Evolutionary conservation across 2,113 vertebrate genomes (phyloP).

Genomic region (Choloepus hoffmanni): DNA sequence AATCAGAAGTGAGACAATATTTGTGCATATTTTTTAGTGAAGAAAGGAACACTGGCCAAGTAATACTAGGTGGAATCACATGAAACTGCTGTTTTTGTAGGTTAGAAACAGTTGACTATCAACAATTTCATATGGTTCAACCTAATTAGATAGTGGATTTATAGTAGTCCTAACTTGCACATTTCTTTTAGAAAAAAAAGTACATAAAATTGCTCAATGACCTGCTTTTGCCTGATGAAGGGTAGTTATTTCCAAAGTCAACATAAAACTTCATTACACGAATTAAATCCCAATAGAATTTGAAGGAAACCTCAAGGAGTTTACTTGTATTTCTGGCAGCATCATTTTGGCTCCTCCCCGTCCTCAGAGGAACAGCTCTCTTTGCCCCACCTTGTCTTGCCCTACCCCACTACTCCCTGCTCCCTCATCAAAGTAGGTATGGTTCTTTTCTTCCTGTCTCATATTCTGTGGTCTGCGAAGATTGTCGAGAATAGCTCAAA

Average conservation of each 20-base stretch:
- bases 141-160: constrained; percentile 53
- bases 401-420: no score
- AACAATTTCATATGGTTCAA: constrained; percentile 4
- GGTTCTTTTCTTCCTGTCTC: neutral
- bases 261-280: constrained; percentile 71
- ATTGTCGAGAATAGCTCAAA: neutral
- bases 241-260: constrained; percentile 61
- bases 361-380: neutral
- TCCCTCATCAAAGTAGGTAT: neutral
- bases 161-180: constrained; percentile 35
- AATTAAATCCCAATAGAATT: constrained; percentile 37
- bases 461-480: neutral
- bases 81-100: constrained; percentile 40
- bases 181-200: constrained; percentile 62
- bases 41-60: neutral
- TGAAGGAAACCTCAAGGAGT: neutral
- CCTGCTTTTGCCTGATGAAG: neutral
- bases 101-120: constrained; percentile 43
- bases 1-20: constrained; percentile 3
- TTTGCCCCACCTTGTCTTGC: neutral
- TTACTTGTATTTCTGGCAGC: neutral
- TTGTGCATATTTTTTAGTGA: neutral
- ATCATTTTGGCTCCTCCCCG: neutral
- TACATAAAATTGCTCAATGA: constrained; percentile 53
- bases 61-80: neutral